These are phyloP conservation scores for Desmophyllum pertusum DNA, from an alignment of 92 coral and sea anemone genomes.

Conservation along the genomic window DNA sequence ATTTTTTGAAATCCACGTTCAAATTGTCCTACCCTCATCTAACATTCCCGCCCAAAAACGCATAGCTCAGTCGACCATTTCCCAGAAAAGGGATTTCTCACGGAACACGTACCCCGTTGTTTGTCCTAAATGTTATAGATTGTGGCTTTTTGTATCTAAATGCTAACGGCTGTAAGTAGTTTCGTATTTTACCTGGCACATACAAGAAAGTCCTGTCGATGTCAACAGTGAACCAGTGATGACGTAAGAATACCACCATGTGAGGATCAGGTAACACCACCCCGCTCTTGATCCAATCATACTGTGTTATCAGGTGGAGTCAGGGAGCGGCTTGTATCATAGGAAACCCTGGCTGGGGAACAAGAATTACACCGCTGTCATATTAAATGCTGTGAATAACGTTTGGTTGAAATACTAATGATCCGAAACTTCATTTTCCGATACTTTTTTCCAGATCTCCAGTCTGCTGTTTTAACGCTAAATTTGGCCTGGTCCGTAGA, in stretches of 20 bases:
- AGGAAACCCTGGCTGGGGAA: conserved; percentile 48
- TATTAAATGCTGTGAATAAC: background rate
- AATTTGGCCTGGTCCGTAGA: too few species aligned
- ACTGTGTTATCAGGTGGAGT: conserved; percentile 72
- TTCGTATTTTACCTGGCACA: conserved; percentile 79
- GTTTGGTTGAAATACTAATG: background rate
- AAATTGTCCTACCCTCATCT: too few species aligned
- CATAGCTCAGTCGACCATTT: too few species aligned
- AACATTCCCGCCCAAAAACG: too few species aligned
- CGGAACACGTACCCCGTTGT: too few species aligned
- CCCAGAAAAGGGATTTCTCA: too few species aligned
- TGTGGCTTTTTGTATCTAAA: background rate
- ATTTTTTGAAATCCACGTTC: too few species aligned
- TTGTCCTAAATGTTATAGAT: too few species aligned
- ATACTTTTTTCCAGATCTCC: too few species aligned
- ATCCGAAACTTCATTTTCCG: too few species aligned
- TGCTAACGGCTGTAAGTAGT: background rate
- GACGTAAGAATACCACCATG: conserved; percentile 91
- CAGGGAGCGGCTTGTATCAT: conserved; percentile 73
- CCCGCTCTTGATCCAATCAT: conserved; percentile 80
- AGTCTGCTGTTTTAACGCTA: too few species aligned
- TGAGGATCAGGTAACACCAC: conserved; percentile 83
- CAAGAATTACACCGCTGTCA: background rate
- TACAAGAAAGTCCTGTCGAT: conserved; percentile 49
- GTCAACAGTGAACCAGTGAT: conserved; percentile 69